A percentile compares a stretch with the other conserved stretches of the same genome.
These are phyloP conservation scores for Odobenus rosmarus DNA, from an alignment of 2,113 vertebrate genomes.

Conservation along the genomic window DNA sequence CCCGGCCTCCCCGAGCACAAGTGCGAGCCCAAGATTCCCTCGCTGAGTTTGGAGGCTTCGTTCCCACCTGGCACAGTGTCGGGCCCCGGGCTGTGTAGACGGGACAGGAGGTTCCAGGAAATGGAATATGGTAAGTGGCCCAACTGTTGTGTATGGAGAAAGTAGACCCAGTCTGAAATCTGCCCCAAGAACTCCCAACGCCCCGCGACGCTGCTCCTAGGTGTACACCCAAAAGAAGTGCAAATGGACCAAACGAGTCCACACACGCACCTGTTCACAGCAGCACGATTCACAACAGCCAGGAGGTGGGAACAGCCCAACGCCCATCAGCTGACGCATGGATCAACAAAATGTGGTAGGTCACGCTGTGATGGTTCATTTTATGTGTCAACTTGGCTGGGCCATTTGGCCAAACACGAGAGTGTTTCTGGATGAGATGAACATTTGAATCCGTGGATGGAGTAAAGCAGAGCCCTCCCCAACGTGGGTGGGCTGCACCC, in stretches of 20 bases:
- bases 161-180: neutral
- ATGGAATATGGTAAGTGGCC: neutral
- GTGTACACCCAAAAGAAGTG: rapidly evolving
- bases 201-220: neutral
- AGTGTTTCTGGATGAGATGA: neutral
- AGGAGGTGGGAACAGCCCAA: neutral
- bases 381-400: neutral
- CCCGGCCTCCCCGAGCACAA: neutral
- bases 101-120: neutral
- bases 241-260: rapidly evolving
- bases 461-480: neutral
- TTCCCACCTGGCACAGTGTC: rapidly evolving
- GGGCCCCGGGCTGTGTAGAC: rapidly evolving
- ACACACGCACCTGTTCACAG: rapidly evolving
- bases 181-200: neutral
- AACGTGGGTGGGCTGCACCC: neutral
- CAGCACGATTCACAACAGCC: too few species aligned
- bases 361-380: rapidly evolving
- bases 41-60: rapidly evolving
- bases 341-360: rapidly evolving
- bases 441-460: neutral
- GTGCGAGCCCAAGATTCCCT: neutral
- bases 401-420: too few species aligned
- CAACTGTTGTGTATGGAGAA: rapidly evolving
- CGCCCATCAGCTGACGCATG: rapidly evolving